phyloP scores from a whole-genome alignment of 2,797 vertebrate genomes.

The Apogon hyalosoma region DNA sequence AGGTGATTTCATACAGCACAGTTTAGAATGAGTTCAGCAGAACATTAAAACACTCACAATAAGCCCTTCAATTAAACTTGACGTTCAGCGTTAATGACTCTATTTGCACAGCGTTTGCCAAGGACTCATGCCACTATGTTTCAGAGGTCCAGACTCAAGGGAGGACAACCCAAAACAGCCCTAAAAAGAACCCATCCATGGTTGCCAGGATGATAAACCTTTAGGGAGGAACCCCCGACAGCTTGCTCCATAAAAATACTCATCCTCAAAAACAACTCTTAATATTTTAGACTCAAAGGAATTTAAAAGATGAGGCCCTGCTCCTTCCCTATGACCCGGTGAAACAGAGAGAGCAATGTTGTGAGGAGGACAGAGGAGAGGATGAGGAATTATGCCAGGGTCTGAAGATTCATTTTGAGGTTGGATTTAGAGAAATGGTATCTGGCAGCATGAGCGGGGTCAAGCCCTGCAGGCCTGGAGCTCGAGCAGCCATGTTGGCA shows the following conservation, averaged over 20 bases:
- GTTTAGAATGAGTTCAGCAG: constrained; percentile 56
- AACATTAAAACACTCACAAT: constrained; percentile 43
- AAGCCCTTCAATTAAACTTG: constrained; percentile 55
- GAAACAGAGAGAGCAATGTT: constrained; percentile 42
- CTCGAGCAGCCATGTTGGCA: constrained; percentile 77
- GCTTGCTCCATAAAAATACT: constrained; percentile 38
- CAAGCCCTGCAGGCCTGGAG: constrained; percentile 70
- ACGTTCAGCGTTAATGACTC: constrained; percentile 54
- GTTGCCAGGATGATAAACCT: constrained; percentile 67
- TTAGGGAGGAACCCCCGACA: constrained; percentile 55
- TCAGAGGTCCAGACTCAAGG: constrained; percentile 57
- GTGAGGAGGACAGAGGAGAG: constrained; percentile 58
- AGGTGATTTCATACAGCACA: constrained; percentile 45
- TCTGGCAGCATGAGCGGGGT: constrained; percentile 71
- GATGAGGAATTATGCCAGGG: constrained; percentile 62
- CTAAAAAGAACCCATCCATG: constrained; percentile 47
- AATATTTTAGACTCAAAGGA: constrained; percentile 65
- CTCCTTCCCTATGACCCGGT: constrained; percentile 37
- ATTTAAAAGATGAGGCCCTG: constrained; percentile 67
- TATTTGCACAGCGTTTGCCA: constrained; percentile 45
- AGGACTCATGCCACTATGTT: constrained; percentile 52
- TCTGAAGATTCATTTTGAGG: constrained; percentile 79
- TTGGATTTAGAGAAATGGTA: constrained; percentile 74
- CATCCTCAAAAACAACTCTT: constrained; percentile 46
- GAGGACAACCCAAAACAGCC: constrained; percentile 65